Percentiles rank a stretch among this genome's conserved stretches.
Conservation (phyloP, 2,888 invertebrate genomes). For the Eupithecia tripunctaria region DNA sequence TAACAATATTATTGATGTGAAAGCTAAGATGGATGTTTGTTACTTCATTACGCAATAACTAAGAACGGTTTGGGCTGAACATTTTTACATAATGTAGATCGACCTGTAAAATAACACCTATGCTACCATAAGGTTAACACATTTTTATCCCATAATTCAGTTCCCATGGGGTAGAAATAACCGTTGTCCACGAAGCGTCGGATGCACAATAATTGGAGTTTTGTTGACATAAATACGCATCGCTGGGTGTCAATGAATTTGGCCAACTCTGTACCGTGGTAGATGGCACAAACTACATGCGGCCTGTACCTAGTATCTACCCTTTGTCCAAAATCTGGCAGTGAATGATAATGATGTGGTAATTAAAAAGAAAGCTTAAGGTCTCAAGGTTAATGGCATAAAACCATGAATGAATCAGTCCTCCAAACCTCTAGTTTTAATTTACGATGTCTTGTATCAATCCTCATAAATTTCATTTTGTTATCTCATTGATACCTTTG, state of each 20-base stretch:
- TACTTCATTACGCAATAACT: background rate
- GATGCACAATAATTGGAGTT: too few relatives aligned
- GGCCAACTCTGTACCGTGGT: too few relatives aligned
- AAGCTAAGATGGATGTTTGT: background rate
- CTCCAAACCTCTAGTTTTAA: slow-evolving; percentile 30
- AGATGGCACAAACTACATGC: background rate
- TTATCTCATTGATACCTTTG: slow-evolving; percentile 35
- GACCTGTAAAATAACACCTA: too few relatives aligned
- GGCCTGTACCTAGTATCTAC: background rate
- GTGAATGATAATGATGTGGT: background rate
- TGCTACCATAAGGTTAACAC: too few relatives aligned
- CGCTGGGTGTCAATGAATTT: too few relatives aligned
- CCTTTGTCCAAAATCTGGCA: background rate
- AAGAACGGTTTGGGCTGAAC: background rate
- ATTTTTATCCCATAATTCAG: too few relatives aligned
- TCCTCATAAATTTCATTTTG: slow-evolving; percentile 39
- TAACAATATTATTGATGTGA: too few relatives aligned
- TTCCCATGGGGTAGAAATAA: background rate
- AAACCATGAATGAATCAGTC: slow-evolving; percentile 23
- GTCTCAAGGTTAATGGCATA: slow-evolving; percentile 3
- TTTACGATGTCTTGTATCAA: slow-evolving; percentile 37
- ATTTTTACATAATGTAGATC: background rate
- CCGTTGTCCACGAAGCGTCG: background rate
- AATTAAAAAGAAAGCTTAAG: background rate
- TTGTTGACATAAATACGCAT: too few relatives aligned